These are phyloP conservation scores for Notospermus geniculatus DNA, from an alignment of 1,140 invertebrate species.

Conservation along the genomic window DNA sequence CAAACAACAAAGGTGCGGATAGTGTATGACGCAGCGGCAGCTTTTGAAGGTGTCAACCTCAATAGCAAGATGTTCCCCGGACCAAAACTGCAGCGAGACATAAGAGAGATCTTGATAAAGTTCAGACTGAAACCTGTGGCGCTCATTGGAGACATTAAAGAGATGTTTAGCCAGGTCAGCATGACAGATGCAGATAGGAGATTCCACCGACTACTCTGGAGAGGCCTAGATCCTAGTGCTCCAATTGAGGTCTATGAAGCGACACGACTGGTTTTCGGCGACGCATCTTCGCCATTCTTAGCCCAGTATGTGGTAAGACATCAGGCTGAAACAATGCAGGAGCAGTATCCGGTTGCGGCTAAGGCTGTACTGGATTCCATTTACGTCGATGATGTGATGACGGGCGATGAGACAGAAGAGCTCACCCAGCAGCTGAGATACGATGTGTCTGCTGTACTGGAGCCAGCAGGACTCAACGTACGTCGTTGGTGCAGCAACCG, in stretches of 20 bases:
- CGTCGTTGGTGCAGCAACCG: neutral
- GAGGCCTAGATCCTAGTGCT: neutral
- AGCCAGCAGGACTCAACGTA: neutral
- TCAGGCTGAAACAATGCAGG: neutral
- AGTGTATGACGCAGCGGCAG: conserved; percentile 22
- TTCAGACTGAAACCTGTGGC: conserved; percentile 26
- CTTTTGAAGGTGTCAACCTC: conserved; percentile 6
- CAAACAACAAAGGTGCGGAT: conserved; percentile 22
- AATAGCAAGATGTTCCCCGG: conserved; percentile 28
- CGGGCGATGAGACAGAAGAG: neutral
- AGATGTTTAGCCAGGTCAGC: conserved; percentile 21
- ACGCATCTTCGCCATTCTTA: conserved; percentile 15
- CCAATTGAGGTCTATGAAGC: conserved; percentile 14
- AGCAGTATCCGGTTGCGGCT: neutral
- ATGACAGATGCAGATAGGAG: conserved; percentile 9
- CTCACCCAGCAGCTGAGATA: neutral
- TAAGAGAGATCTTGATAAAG: conserved; percentile 25
- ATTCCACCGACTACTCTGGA: conserved; percentile 18
- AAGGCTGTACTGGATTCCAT: neutral
- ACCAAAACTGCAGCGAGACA: conserved; percentile 47
- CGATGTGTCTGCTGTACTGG: neutral
- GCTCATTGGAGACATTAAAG: conserved; percentile 20
- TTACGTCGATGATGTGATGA: conserved; percentile 7
- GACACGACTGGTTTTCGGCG: conserved; percentile 19
- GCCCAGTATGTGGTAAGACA: conserved; percentile 16